Evolutionary conservation across 2,888 invertebrate species (phyloP).

Genomic region (Andrena chrysosceles): DNA sequence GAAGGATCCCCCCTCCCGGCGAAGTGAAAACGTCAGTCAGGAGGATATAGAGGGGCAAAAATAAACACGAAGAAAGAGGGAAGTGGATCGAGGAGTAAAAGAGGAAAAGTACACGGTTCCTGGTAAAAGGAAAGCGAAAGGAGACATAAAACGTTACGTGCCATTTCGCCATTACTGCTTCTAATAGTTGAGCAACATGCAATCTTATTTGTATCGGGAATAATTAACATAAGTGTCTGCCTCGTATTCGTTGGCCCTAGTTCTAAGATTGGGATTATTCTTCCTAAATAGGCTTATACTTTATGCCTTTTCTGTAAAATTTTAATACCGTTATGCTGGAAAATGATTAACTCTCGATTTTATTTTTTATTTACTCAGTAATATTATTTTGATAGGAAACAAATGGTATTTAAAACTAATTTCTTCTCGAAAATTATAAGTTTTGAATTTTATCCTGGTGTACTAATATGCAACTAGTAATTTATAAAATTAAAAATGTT

Average conservation of each 20-base stretch:
- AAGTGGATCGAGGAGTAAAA: slow-evolving; percentile 47
- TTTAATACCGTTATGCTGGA: neutral
- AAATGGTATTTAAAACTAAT: too few relatives aligned
- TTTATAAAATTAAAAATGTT: too few relatives aligned
- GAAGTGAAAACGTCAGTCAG: slow-evolving; percentile 51
- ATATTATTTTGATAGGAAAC: too few relatives aligned
- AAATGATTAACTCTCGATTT: neutral
- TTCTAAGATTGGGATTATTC: slow-evolving; percentile 45
- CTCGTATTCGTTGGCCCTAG: slow-evolving; percentile 60
- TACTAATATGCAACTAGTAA: too few relatives aligned
- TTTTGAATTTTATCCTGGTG: too few relatives aligned
- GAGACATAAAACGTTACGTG: slow-evolving; percentile 69
- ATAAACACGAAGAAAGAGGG: slow-evolving; percentile 53
- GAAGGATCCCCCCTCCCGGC: slow-evolving; percentile 48
- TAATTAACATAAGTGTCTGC: slow-evolving; percentile 79
- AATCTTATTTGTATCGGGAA: slow-evolving; percentile 76
- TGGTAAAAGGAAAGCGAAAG: slow-evolving; percentile 58
- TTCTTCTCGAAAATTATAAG: too few relatives aligned
- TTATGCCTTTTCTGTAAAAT: neutral
- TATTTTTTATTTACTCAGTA: too few relatives aligned
- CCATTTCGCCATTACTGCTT: slow-evolving; percentile 59
- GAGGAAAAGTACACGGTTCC: slow-evolving; percentile 51
- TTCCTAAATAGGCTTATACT: slow-evolving; percentile 22
- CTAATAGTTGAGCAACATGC: slow-evolving; percentile 78
- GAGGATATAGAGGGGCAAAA: slow-evolving; percentile 52